Evolutionary conservation across 1,140 invertebrate species (phyloP), one percentile per base, ranked within the genome.

Genomic region (Pseudomyrmex cubaensis): DNA sequence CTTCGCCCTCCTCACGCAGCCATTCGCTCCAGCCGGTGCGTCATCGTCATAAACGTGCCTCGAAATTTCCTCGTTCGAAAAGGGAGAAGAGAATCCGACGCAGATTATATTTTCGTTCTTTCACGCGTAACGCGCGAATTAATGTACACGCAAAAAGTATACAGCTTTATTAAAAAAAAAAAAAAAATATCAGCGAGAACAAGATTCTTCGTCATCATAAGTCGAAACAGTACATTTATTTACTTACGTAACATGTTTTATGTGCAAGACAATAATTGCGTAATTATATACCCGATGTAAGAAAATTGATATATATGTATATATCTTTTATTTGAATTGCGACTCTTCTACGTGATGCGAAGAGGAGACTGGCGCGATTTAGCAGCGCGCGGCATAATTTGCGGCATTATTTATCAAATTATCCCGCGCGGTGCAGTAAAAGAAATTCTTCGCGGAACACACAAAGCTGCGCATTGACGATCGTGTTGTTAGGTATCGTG

Each of bases 1-100:
- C 44, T 85, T 70, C 56, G 64, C 84, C 12, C 35, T 80, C 63
- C 46, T 54, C 69, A 80, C 59, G 54, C 85, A 78, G 59, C 75
- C 52, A 48, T 85, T 85, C 62, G 56, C 50, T 72, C 63, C 84
- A 85, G 59, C 84, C 56, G 83, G 72, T 57, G 64, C 64, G 20
- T 80, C 66, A 80, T 80, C 66, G 66, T 78, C 83, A 54, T 35
- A 54, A 69, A 57, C 72, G 85, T 63, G 80, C 66, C 72, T 76
- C 25, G 44, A 57, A 76, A 85, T 17, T 67, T 56, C 15, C 10
- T 70, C 46, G 8, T 50, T 56, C 63, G 63, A 59, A 85, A 85
- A 46, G 56, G 52, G 1, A 52, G 9, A 48, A 59, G 72, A 75
- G 78, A 88, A 86, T 69, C 20, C 8, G 20, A 48, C 56, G 10